phyloP scores from a whole-genome alignment of 1,140 invertebrate species.

The Drosophila sp. region DNA sequence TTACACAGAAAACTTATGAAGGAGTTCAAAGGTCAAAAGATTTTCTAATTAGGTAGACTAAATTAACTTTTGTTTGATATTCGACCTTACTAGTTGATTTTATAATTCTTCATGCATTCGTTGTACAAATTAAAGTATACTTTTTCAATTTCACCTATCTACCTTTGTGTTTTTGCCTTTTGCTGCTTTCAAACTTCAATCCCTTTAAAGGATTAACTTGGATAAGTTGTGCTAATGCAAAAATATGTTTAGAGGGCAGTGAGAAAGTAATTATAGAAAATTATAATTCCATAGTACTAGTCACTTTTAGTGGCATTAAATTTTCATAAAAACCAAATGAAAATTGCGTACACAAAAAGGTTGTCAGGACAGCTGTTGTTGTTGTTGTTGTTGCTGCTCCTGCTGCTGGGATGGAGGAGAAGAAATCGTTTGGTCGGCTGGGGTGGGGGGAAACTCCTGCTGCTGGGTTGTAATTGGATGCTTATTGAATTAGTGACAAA shows the following conservation, averaged over 20 bases:
- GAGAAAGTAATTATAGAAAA: conserved; percentile 57
- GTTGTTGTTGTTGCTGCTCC: neutral
- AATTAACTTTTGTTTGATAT: no score
- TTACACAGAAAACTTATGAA: no score
- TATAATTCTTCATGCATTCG: no score
- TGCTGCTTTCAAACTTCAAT: conserved; percentile 6
- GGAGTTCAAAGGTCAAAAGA: no score
- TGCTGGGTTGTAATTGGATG: conserved; percentile 76
- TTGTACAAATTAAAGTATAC: no score
- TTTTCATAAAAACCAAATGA: conserved; percentile 62
- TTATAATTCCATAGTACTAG: conserved; percentile 45
- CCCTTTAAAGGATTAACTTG: conserved; percentile 4
- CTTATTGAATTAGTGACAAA: conserved; percentile 79
- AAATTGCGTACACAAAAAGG: conserved; percentile 56
- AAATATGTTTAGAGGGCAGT: conserved; percentile 11
- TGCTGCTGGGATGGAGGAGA: neutral
- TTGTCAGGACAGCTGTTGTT: conserved; percentile 1
- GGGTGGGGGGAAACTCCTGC: conserved; percentile 22
- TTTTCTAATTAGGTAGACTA: no score
- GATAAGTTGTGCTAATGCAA: conserved; percentile 39
- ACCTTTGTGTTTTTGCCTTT: neutral
- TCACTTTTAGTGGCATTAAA: conserved; percentile 65
- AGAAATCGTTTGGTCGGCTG: neutral
- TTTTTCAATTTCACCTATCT: neutral
- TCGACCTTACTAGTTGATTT: no score